Evolutionary conservation across 2,797 vertebrate species (phyloP).

Genomic region (Gallirallus australis): DNA sequence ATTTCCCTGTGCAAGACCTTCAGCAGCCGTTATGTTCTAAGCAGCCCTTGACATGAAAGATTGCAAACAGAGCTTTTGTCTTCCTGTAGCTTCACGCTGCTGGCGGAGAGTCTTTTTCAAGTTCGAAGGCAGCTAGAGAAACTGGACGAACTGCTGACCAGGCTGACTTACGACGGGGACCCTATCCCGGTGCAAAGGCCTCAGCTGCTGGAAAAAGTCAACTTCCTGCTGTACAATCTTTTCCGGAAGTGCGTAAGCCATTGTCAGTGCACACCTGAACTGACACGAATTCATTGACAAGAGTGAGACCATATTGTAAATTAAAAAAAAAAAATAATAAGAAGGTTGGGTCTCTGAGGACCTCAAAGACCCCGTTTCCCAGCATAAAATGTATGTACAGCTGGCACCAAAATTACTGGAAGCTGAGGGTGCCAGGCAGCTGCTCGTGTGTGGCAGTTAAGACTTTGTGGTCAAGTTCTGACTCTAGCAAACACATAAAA

Average conservation of each 20-base stretch:
- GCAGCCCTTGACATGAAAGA: rapidly evolving
- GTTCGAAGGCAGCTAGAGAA: conserved; percentile 94
- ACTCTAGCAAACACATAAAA: background rate
- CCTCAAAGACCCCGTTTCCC: background rate
- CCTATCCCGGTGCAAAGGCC: conserved; percentile 91
- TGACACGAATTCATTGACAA: background rate
- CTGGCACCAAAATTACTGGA: background rate
- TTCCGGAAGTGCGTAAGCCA: conserved; percentile 88
- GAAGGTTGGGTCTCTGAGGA: background rate
- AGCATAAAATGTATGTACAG: background rate
- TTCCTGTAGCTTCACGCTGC: conserved; percentile 87
- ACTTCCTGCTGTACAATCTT: conserved; percentile 91
- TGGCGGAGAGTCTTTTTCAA: conserved; percentile 95
- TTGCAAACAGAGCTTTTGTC: background rate
- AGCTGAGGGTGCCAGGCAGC: background rate
- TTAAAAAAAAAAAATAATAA: background rate
- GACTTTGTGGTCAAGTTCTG: background rate
- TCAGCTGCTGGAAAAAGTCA: conserved; percentile 91
- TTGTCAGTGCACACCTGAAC: background rate
- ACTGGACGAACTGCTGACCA: conserved; percentile 90
- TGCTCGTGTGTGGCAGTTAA: background rate
- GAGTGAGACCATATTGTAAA: background rate
- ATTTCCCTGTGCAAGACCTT: background rate
- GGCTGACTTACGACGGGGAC: conserved; percentile 95
- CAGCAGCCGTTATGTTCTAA: background rate